Base-by-base conservation (phyloP, 2,113 vertebrate genomes). In the Reinhardtius hippoglossoides region DNA sequence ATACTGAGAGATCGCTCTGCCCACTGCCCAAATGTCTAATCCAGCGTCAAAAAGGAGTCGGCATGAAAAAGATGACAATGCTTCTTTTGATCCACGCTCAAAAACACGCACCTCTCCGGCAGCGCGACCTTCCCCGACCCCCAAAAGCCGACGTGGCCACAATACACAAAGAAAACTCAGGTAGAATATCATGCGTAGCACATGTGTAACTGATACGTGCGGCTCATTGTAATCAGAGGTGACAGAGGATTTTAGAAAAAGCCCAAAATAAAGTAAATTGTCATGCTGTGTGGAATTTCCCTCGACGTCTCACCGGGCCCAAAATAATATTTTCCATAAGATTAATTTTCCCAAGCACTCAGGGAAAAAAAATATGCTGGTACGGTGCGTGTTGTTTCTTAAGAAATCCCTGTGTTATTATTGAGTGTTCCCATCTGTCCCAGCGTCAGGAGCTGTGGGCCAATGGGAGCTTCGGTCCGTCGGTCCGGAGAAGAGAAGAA, bases 241-340 rank as follows among this genome's bases (percentile, higher is more conserved):
- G 92, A 94, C 94, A 92, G 91, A 92, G 87, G 89, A 91, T 90
- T 91, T 83, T 63, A 78, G 37, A 84, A 91, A 89, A 88, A 85
- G 70, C 64, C 67, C 42, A 64, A 87, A 94, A 92, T 94, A 91
- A 92, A 93, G 87, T 91, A 90, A 93, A 93, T 92, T 92, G 90
- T 93, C 94, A 92, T 87, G 92, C 92, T 92, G 92, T 81, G 91
- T 89, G 92, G 91, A 94, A 94, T 94, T 94, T 93, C 91, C 87
- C 87, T 74, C 75, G 83, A 91, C 85, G 68, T 92, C 84, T n/a
- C 82, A 74, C 78, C 69, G 46, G 46, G 93, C 93, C 94, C 92
- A 93, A 92, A 94, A 93, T 93, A 94, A 94, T 94, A 92, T 94
- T 93, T 93, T 93, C 88, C 78, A 89, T 90, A 83, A 92, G 91